phyloP scores from a whole-genome alignment of 1,140 invertebrate species.

The Penaeus indicus region DNA sequence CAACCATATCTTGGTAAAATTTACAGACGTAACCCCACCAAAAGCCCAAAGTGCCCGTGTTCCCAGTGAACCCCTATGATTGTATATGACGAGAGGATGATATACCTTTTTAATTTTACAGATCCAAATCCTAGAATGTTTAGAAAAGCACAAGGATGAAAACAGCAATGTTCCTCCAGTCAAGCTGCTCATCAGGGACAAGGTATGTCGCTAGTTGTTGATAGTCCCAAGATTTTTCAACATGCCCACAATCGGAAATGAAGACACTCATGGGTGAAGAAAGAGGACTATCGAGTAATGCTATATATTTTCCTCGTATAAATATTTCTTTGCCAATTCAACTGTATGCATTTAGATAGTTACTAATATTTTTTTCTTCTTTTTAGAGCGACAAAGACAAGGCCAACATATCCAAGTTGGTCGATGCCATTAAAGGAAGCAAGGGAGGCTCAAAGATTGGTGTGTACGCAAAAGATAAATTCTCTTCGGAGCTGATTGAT shows the following conservation, averaged over 20 bases:
- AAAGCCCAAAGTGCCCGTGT: too few relatives aligned
- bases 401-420: slow-evolving; percentile 90
- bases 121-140: slow-evolving; percentile 93
- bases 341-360: background rate
- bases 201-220: slow-evolving; percentile 76
- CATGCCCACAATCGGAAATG: background rate
- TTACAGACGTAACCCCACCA: too few relatives aligned
- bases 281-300: too few relatives aligned
- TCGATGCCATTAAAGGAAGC: slow-evolving; percentile 87
- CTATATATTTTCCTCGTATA: too few relatives aligned
- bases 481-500: slow-evolving; percentile 92
- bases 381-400: slow-evolving; percentile 94
- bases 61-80: background rate
- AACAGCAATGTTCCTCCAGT: slow-evolving; percentile 83
- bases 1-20: too few relatives aligned
- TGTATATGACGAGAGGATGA: background rate
- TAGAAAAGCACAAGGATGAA: slow-evolving; percentile 91
- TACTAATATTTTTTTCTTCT: background rate
- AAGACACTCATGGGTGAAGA: too few relatives aligned
- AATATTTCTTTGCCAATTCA: background rate
- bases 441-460: slow-evolving; percentile 92
- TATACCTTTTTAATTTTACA: slow-evolving; percentile 36
- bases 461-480: slow-evolving; percentile 95
- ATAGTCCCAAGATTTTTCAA: background rate
- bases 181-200: slow-evolving; percentile 90